These are phyloP conservation scores for Benthosema pterotum DNA, from an alignment of 2,797 vertebrate species.

Conservation along the genomic window DNA sequence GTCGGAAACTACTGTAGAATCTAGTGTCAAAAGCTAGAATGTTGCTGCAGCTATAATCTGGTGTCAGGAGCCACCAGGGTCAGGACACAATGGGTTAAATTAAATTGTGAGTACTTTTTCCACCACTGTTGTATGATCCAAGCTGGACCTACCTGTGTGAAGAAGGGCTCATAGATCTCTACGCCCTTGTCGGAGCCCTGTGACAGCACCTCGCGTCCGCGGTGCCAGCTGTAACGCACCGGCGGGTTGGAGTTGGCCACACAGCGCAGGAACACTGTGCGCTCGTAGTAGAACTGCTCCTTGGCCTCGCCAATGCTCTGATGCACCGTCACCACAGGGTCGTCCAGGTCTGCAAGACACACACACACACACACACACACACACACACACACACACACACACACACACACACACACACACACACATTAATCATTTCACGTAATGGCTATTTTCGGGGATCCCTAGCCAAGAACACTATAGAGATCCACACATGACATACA, in stretches of 20 bases:
- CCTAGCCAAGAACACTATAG: too few species aligned
- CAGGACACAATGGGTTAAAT: too few species aligned
- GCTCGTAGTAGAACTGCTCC: slow-evolving; percentile 97
- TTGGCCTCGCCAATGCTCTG: slow-evolving; percentile 99
- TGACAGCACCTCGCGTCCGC: slow-evolving; percentile 91
- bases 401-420: slow-evolving; percentile 14
- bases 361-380: slow-evolving; percentile 4
- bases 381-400: neutral
- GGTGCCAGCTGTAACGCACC: slow-evolving; percentile 96
- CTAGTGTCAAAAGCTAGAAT: too few species aligned
- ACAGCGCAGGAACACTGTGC: slow-evolving; percentile 95
- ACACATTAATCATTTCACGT: too few species aligned
- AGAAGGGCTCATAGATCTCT: slow-evolving; percentile 98
- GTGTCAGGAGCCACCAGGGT: too few species aligned
- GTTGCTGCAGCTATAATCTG: too few species aligned
- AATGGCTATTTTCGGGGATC: too few species aligned
- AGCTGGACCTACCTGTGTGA: slow-evolving; percentile 90
- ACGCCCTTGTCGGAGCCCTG: slow-evolving; percentile 97
- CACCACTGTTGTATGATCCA: too few species aligned
- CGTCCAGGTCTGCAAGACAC: slow-evolving; percentile 88
- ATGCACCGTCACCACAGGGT: slow-evolving; percentile 95
- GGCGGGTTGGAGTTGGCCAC: slow-evolving; percentile 97
- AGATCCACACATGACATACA: too few species aligned
- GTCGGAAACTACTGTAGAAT: too few species aligned
- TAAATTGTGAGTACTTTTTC: too few species aligned